Evolutionary conservation across 2,797 vertebrate species (phyloP), one percentile per base, ranked within the genome.

Genomic region (Yasuhikotakia modesta): DNA sequence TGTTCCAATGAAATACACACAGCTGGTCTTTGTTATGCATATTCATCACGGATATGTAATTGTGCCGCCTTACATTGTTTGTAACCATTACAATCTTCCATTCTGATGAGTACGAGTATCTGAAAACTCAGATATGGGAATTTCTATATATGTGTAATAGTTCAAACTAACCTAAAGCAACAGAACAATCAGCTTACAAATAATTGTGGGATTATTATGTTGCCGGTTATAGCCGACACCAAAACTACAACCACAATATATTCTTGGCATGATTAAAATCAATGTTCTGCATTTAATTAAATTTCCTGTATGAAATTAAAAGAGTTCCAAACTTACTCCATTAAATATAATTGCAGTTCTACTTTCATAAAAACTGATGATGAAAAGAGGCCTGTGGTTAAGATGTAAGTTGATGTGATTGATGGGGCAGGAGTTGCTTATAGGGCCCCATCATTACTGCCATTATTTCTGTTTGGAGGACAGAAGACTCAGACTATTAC

Each of bases 311-410:
- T 90, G 55, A 68, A 92, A 94, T 92, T 90, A 86, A 92, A 90
- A 92, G 88, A 92, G 89, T 92, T 91, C 90, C 93, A 92, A 93
- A 89, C 89, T 88, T 91, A 83, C 50, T 82, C 86, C 86, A 92
- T 92, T 93, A 94, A 93, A 93, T 91, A 89, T 92, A 93, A 93
- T 94, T 93, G 89, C 90, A 87, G 90, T 92, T 91, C 86, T 88
- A 89, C 87, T 76, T 90, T 90, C 87, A 89, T 85, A 87, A 90
- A 89, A 86, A 91, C 86, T 81, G 91, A 90, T 91, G 84, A 82
- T 89, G 87, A 79, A 88, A 85, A 88, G 88, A 86, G 89, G 82
- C 79, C 79, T 88, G 85, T 87, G 86, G 89, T 89, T 92, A 90
- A 81, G 82, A 86, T 86, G 83, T 75, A 66, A 48, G 74, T 73